phyloP scores from a whole-genome alignment of 2,888 invertebrate genomes.

The Epistrophe grossulariae region DNA sequence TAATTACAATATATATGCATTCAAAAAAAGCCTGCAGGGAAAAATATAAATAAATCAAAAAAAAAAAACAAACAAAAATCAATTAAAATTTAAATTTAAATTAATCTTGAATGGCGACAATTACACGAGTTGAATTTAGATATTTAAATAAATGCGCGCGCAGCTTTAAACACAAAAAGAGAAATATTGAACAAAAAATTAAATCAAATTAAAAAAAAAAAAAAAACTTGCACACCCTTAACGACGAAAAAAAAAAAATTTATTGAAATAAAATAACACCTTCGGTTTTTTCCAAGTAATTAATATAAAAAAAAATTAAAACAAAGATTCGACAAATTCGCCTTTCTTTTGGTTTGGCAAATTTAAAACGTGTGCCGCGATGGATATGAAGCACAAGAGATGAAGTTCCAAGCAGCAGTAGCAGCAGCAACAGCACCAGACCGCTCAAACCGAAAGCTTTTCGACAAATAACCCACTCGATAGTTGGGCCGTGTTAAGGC shows the following conservation, averaged over 20 bases:
- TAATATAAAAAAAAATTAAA: slow-evolving; percentile 3
- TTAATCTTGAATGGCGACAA: slow-evolving; percentile 21
- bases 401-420: slow-evolving; percentile 60
- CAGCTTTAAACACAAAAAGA: slow-evolving; percentile 37
- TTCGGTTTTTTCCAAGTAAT: slow-evolving; percentile 44
- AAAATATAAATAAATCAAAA: slow-evolving; percentile 37
- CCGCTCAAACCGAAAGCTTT: slow-evolving; percentile 83
- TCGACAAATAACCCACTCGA: slow-evolving; percentile 81
- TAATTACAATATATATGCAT: slow-evolving; percentile 34
- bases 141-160: slow-evolving; percentile 21
- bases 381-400: slow-evolving; percentile 66
- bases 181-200: neutral
- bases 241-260: slow-evolving; percentile 11
- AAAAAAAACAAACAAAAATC: slow-evolving; percentile 28
- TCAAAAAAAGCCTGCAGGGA: slow-evolving; percentile 60
- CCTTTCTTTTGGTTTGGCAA: slow-evolving; percentile 42
- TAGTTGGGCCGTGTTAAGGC: slow-evolving; percentile 70
- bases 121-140: neutral
- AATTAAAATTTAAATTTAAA: slow-evolving; percentile 32
- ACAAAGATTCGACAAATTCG: slow-evolving; percentile 12
- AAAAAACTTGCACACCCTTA: slow-evolving; percentile 17
- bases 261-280: slow-evolving; percentile 15
- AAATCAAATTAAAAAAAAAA: slow-evolving; percentile 13
- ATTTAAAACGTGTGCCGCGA: slow-evolving; percentile 59
- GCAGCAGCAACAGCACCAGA: slow-evolving; percentile 77